Evolutionary conservation across 2,888 invertebrate genomes (phyloP), one percentile per base, ranked within the genome.

Genomic region (Hirtodrosophila confusa): DNA sequence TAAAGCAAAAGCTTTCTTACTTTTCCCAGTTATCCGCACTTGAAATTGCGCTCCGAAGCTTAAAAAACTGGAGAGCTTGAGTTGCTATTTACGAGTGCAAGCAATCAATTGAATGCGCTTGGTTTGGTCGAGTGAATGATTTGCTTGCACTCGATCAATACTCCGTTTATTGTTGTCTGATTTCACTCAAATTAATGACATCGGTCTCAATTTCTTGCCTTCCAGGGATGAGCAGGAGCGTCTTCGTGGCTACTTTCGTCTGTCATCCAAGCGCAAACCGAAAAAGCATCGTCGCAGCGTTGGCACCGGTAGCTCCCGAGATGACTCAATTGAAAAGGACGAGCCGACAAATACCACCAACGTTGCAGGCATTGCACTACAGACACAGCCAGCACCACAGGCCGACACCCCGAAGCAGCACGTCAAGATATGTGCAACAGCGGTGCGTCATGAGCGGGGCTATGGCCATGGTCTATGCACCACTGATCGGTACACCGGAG

Each of bases 191-290:
- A 1, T 61, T 31, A 10, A 10, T 9, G 24, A 1, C 9, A n/a
- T 11, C 10, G 29, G 0, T 33, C 1, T 24, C 2, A 3, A 9
- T 10, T 44, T 39, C 3, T 29, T 0, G 9, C 23, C 10, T 33
- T 39, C 0, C 66, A 94, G 94, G 67, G 91, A 93, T 17, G 93
- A 93, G 48, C 93, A 93, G 79, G 93, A 94, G 74, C 92, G 94
- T 31, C 88, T 94, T 0, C 91, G 93, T 27, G 93, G 93, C 55
- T 94, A 94, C 86, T 93, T 94, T 76, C 93, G 93, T 7, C 91
- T 93, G 12, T 90, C 90, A 89, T 92, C 89, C 87, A 92, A 89
- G 87, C 92, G 86, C 86, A 80, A 89, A 88, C 67, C 90, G 79
- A 88, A 92, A 90, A 60, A 91, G 78, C 70, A 82, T 33, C 88